These are phyloP conservation scores for Papilio polytes DNA, from an alignment of 1,140 invertebrate species.

Conservation along the genomic window DNA sequence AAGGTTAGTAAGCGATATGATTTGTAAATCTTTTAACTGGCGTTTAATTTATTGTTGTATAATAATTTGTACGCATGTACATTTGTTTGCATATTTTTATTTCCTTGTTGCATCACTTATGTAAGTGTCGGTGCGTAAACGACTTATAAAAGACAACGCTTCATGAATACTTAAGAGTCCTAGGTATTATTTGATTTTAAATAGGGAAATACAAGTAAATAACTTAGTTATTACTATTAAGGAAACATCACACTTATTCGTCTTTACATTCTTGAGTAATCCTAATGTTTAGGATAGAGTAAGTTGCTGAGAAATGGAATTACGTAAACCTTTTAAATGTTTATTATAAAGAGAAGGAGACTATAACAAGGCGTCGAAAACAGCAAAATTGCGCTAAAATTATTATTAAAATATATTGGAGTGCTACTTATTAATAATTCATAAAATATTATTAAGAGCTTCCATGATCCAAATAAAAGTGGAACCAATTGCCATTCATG, in stretches of 20 bases:
- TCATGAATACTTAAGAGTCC: background rate
- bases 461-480: background rate
- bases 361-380: too few species aligned
- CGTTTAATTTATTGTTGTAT: background rate
- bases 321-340: background rate
- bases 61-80: background rate
- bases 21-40: background rate
- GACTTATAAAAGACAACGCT: background rate
- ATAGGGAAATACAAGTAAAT: background rate
- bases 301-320: background rate
- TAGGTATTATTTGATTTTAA: constrained; percentile 2
- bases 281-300: background rate
- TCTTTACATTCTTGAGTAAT: background rate
- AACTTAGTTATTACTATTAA: background rate
- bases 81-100: background rate
- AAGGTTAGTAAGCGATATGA: too few species aligned
- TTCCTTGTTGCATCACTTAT: background rate
- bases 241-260: background rate
- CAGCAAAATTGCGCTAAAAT: background rate
- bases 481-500: background rate
- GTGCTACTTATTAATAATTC: background rate
- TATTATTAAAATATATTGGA: background rate
- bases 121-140: background rate
- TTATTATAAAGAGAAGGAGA: too few species aligned
- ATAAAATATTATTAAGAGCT: background rate